A percentile compares a stretch with the other conserved stretches of the same genome.
Evolutionary conservation across 2,113 vertebrate species (phyloP).

Genomic region (Eptatretus burgeri): DNA sequence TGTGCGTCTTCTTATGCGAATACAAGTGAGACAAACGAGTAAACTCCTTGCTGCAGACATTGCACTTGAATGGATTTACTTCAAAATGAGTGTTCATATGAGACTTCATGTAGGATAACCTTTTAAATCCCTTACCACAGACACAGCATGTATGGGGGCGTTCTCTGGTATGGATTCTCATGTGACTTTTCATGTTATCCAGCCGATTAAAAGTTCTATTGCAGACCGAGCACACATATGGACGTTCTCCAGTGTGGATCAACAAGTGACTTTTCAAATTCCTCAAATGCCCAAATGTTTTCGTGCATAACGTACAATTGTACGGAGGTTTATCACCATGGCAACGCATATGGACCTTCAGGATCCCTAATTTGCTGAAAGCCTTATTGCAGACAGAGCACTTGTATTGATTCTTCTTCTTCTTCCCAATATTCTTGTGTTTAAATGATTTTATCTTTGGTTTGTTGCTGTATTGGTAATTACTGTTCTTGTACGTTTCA

Average conservation of each 20-base stretch:
- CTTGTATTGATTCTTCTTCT: conserved; percentile 3
- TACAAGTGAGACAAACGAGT: no score
- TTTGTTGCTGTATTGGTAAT: no score
- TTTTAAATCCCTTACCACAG: no score
- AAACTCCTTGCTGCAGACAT: no score
- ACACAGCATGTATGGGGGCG: not conserved
- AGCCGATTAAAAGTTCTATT: not conserved
- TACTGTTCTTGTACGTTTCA: no score
- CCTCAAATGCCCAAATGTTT: not conserved
- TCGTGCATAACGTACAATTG: not conserved
- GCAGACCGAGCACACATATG: not conserved
- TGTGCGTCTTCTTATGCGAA: no score
- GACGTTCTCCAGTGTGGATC: conserved; percentile 1
- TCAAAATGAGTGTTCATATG: no score
- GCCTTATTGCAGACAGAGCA: conserved; percentile 3
- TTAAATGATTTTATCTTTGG: no score
- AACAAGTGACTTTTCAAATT: not conserved
- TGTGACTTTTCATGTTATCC: conserved; percentile 1
- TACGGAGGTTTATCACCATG: not conserved
- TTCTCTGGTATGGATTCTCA: not conserved
- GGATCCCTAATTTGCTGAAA: not conserved
- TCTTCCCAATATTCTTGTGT: not conserved
- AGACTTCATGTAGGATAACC: no score
- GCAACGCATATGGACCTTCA: not conserved
- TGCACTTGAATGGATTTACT: no score